Evolutionary conservation across 2,113 vertebrate species (phyloP).

Genomic region (Raphicerus campestris): DNA sequence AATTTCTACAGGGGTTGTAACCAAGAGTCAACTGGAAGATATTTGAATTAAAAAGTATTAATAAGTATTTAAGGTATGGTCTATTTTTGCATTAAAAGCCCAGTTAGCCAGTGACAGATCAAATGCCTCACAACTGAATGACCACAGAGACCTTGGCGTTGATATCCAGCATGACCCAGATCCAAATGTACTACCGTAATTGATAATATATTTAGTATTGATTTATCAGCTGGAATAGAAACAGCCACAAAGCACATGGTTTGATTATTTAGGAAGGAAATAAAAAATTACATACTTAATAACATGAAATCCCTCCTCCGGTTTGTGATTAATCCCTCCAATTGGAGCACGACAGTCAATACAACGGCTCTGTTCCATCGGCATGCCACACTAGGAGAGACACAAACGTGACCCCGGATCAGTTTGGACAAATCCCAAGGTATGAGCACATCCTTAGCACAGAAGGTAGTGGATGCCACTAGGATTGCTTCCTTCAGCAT

Average conservation of each 20-base stretch:
- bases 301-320: conserved; percentile 24
- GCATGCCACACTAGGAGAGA: conserved; percentile 85
- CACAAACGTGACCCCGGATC: accelerated
- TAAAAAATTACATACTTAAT: background rate
- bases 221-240: background rate
- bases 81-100: background rate
- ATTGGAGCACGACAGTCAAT: conserved; percentile 80
- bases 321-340: conserved; percentile 77
- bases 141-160: background rate
- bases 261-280: accelerated
- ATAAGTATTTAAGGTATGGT: accelerated
- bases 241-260: accelerated
- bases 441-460: accelerated
- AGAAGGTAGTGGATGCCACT: accelerated
- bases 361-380: conserved; percentile 80
- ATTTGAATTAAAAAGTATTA: background rate
- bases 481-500: background rate
- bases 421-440: background rate
- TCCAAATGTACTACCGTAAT: accelerated
- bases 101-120: background rate
- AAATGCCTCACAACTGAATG: accelerated
- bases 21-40: background rate
- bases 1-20: background rate
- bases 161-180: accelerated
- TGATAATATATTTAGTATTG: background rate